phyloP scores from a whole-genome alignment of 2,888 invertebrate species.

The Cheilosia scutellata region DNA sequence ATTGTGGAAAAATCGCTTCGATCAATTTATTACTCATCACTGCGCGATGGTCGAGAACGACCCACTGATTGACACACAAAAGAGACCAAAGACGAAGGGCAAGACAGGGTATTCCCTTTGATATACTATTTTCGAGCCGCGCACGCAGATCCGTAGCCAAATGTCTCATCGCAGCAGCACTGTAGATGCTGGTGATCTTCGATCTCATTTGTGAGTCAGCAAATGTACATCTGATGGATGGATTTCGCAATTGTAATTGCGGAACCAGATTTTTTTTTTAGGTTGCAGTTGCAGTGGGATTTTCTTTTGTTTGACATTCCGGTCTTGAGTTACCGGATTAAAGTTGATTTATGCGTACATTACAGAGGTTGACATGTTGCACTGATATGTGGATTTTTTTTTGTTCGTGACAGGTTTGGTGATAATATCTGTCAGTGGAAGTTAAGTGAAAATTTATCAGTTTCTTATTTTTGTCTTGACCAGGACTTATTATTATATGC shows the following conservation, averaged over 20 bases:
- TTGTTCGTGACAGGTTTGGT: slow-evolving; percentile 64
- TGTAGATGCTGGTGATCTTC: slow-evolving; percentile 51
- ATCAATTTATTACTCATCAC: slow-evolving; percentile 65
- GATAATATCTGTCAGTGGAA: slow-evolving; percentile 71
- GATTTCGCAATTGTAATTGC: slow-evolving; percentile 54
- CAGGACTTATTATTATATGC: slow-evolving; percentile 50
- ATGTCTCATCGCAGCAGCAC: slow-evolving; percentile 6
- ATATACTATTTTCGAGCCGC: slow-evolving; percentile 55
- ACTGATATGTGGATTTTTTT: slow-evolving; percentile 60
- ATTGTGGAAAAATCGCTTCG: slow-evolving; percentile 28
- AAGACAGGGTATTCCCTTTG: slow-evolving; percentile 46
- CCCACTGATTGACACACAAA: slow-evolving; percentile 70
- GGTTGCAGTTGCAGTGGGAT: slow-evolving; percentile 9
- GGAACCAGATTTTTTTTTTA: slow-evolving; percentile 48
- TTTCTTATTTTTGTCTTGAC: slow-evolving; percentile 25
- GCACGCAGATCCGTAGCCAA: slow-evolving; percentile 27
- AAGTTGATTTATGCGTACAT: slow-evolving; percentile 71
- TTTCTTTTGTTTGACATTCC: slow-evolving; percentile 68
- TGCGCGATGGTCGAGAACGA: slow-evolving; percentile 27
- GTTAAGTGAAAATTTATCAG: slow-evolving; percentile 54
- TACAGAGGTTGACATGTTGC: slow-evolving; percentile 63
- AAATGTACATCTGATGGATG: slow-evolving; percentile 56
- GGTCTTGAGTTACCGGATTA: slow-evolving; percentile 64
- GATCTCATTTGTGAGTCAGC: slow-evolving; percentile 66
- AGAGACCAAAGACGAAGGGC: slow-evolving; percentile 29